These are phyloP conservation scores for Passerina amoena DNA, from an alignment of 2,113 vertebrate genomes.

Conservation along the genomic window DNA sequence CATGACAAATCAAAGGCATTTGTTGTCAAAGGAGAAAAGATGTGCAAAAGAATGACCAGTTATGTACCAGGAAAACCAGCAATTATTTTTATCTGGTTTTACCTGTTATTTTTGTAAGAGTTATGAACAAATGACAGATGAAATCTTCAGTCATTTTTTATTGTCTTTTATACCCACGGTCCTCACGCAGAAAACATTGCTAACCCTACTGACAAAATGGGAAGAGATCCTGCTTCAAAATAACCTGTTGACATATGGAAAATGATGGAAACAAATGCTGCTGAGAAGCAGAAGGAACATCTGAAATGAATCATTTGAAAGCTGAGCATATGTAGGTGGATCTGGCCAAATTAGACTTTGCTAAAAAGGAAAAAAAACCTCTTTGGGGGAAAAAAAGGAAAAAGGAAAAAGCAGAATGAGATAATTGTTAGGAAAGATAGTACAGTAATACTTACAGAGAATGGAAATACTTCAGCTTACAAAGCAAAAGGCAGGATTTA, in stretches of 20 bases:
- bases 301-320: conserved; percentile 74
- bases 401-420: conserved; percentile 57
- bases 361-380: background rate
- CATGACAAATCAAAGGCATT: background rate
- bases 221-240: conserved; percentile 47
- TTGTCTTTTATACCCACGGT: background rate
- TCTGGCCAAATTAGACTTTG: conserved; percentile 63
- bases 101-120: background rate
- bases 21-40: background rate
- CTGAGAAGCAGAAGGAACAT: conserved; percentile 69
- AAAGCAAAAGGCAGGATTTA: background rate
- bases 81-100: background rate
- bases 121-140: background rate
- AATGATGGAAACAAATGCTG: conserved; percentile 68
- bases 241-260: conserved; percentile 69
- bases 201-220: background rate
- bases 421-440: conserved; percentile 50
- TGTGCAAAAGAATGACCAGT: background rate
- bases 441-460: background rate
- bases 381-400: background rate
- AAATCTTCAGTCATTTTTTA: background rate
- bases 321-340: conserved; percentile 65
- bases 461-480: background rate
- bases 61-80: background rate
- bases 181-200: background rate